Conservation (phyloP, 2,888 invertebrate genomes). For the Tineola bisselliella region DNA sequence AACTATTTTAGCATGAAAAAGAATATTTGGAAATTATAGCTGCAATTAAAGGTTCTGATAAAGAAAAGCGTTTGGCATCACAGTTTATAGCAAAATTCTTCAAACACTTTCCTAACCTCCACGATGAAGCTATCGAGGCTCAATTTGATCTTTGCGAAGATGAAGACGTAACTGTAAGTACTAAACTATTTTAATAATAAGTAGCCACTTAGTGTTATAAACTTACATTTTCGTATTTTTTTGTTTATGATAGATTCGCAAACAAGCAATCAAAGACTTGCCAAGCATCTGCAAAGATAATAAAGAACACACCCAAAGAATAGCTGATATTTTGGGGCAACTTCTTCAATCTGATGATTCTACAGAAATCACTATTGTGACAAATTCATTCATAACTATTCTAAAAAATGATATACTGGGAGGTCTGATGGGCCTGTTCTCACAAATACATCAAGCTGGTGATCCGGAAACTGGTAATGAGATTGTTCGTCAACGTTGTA, state of each 20-base stretch:
- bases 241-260: conserved; percentile 76
- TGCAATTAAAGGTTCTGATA: conserved; percentile 87
- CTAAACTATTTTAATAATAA: neutral
- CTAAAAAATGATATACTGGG: conserved; percentile 78
- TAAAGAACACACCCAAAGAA: conserved; percentile 83
- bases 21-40: conserved; percentile 88
- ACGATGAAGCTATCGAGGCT: conserved; percentile 90
- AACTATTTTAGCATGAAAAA: conserved; percentile 78
- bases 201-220: neutral
- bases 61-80: conserved; percentile 91
- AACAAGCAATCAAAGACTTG: conserved; percentile 92
- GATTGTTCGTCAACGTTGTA: conserved; percentile 82
- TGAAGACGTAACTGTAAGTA: conserved; percentile 86
- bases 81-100: conserved; percentile 97
- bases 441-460: conserved; percentile 63
- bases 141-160: conserved; percentile 96
- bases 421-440: conserved; percentile 64
- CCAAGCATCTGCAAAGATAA: conserved; percentile 87
- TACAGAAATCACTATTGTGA: conserved; percentile 84
- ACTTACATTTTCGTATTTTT: neutral
- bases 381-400: conserved; percentile 81
- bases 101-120: conserved; percentile 86
- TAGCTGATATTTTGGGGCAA: conserved; percentile 93
- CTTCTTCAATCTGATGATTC: conserved; percentile 87
- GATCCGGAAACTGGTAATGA: conserved; percentile 70